A percentile compares a stretch with the other conserved stretches of the same genome.
These are phyloP conservation scores for Philaethria dido DNA, from an alignment of 2,888 invertebrate species.

Conservation along the genomic window DNA sequence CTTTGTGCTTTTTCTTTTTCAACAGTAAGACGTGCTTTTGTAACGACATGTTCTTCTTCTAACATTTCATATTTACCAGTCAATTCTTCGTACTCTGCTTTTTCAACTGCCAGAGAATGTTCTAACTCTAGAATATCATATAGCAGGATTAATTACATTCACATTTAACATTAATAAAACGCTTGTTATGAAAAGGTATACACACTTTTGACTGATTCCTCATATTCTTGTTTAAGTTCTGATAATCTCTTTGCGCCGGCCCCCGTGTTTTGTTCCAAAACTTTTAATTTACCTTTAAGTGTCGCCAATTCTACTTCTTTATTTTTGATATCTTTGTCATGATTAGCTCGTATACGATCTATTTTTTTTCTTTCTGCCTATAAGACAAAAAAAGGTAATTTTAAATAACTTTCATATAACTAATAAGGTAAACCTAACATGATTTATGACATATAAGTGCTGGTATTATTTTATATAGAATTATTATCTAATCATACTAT, in stretches of 20 bases:
- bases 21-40: conserved; percentile 91
- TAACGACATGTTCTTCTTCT: conserved; percentile 92
- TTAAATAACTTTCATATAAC: neutral
- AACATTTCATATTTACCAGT: conserved; percentile 92
- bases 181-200: conserved; percentile 43
- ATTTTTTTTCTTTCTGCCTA: conserved; percentile 87
- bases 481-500: no score
- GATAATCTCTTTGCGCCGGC: conserved; percentile 85
- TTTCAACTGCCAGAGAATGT: conserved; percentile 86
- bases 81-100: conserved; percentile 90
- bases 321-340: conserved; percentile 90
- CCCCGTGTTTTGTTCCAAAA: conserved; percentile 85
- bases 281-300: conserved; percentile 88
- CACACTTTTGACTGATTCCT: conserved; percentile 88
- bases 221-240: conserved; percentile 87
- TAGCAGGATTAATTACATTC: neutral
- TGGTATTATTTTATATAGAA: no score
- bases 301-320: conserved; percentile 91
- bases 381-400: conserved; percentile 30
- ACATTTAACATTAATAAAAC: neutral
- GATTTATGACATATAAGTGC: no score
- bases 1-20: conserved; percentile 91
- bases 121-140: conserved; percentile 84
- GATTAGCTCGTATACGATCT: conserved; percentile 86
- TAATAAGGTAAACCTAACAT: no score